Evolutionary conservation across 1,140 invertebrate species (phyloP).

Genomic region (Brachionus sp.): DNA sequence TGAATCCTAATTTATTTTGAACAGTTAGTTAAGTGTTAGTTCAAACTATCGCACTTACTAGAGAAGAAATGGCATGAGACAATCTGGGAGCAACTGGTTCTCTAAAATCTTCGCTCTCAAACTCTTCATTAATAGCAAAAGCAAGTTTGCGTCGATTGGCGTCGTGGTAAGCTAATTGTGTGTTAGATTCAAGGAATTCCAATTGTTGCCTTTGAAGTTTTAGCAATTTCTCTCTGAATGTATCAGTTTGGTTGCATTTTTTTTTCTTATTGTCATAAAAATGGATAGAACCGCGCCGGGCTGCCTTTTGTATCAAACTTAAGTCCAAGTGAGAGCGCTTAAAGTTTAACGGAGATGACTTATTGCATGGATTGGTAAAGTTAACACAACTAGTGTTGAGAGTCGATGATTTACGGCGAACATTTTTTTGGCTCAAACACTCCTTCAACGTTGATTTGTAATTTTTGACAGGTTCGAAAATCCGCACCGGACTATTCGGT

Average conservation of each 20-base stretch:
- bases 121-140: background rate
- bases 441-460: background rate
- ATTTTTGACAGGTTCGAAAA: background rate
- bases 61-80: slow-evolving; percentile 40
- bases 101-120: background rate
- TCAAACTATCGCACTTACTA: background rate
- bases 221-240: slow-evolving; percentile 1
- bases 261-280: slow-evolving; percentile 29
- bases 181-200: background rate
- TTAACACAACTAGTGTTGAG: slow-evolving; percentile 10
- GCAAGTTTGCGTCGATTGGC: background rate
- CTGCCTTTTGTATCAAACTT: slow-evolving; percentile 3
- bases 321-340: background rate
- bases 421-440: slow-evolving; percentile 20
- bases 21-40: background rate
- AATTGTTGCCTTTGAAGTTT: background rate
- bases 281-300: background rate
- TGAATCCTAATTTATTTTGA: background rate
- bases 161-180: background rate
- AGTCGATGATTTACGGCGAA: background rate
- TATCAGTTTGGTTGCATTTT: background rate
- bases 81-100: background rate
- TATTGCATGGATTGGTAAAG: background rate
- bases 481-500: background rate
- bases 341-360: background rate